Evolutionary conservation across 1,140 invertebrate species (phyloP), one percentile per base, ranked within the genome.

Genomic region (Drosophila lacertosa): DNA sequence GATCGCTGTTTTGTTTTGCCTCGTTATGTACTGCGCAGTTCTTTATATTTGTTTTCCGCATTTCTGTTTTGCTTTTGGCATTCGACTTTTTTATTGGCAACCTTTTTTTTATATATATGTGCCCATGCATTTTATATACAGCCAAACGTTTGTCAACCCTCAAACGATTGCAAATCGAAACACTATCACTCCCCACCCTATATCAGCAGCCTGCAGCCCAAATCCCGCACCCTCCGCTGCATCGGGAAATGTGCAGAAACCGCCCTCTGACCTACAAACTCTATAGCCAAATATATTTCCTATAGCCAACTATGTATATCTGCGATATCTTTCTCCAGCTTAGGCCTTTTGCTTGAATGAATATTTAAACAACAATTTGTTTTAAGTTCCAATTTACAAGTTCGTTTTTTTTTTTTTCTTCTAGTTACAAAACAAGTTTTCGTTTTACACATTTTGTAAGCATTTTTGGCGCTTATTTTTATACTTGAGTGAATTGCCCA

Each of bases 51-150:
- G 45, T 35, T 65, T 62, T 74, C 64, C 68, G 60, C 37, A 64
- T 50, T 86, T 80, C 47, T 86, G 76, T 86, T 88, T 60, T 80
- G 81, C 57, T 86, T 69, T 70, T 39, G 54, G 18, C 55, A 74
- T 77, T 64, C 78, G 70, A 58, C 32, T 71, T 86, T 84, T 84
- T 86, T 86, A 84, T 86, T 86, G 81, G 81, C 77, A 74, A 84
- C 68, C 35, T 10, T 3, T 50, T 50, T 50, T 50, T 50, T 33
- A 1, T 33, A 7, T 9, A 29, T 33, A 35, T 44, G 1, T 39
- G 13, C 9, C 3, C 10, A n/a, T 29, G 10, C 5, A 42, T 26
- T 39, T 10, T 15, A 6, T n/a, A 42, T 13, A 20, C 29, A 24
- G 24, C 6, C 10, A 18, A 32, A n/a, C 15, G 15, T 13, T 29